phyloP scores from a whole-genome alignment of 1,140 invertebrate species.

The Trichomalopsis sarcophagae region DNA sequence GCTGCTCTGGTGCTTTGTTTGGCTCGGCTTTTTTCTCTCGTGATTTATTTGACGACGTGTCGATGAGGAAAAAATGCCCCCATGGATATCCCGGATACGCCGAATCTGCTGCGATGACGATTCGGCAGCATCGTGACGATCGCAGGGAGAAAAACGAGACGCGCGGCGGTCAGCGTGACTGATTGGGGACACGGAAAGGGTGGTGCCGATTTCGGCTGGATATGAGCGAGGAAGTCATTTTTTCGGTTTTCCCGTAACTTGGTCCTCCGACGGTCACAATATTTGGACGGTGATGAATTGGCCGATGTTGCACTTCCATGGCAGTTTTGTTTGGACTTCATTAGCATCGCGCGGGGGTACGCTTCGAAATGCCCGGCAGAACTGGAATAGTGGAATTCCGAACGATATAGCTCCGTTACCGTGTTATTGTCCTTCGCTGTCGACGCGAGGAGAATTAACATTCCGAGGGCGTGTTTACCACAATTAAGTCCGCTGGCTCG shows the following conservation, averaged over 20 bases:
- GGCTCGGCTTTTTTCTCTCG: slow-evolving; percentile 19
- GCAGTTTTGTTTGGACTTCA: too few species aligned
- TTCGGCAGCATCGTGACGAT: not conserved
- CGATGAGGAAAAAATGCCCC: slow-evolving; percentile 31
- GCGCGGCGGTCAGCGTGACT: not conserved
- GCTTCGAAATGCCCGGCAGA: too few species aligned
- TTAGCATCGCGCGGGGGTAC: too few species aligned
- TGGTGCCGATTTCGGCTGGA: not conserved
- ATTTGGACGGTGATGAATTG: too few species aligned
- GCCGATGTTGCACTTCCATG: too few species aligned
- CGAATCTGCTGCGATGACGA: too few species aligned
- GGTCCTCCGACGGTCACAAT: too few species aligned
- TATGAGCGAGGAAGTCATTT: slow-evolving; percentile 24
- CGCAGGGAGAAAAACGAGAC: not conserved
- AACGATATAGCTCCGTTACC: too few species aligned
- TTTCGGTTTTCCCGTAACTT: not conserved
- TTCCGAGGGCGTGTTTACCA: not conserved
- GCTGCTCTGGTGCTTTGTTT: slow-evolving; percentile 5
- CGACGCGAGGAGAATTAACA: not conserved
- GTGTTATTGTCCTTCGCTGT: too few species aligned
- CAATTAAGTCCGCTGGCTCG: slow-evolving; percentile 6
- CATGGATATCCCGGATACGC: not conserved
- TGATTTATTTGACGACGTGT: slow-evolving; percentile 47
- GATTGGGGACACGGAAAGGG: slow-evolving; percentile 31
- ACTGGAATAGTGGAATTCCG: too few species aligned